Evolutionary conservation across 2,113 vertebrate genomes (phyloP).

Genomic region (Equus quagga): DNA sequence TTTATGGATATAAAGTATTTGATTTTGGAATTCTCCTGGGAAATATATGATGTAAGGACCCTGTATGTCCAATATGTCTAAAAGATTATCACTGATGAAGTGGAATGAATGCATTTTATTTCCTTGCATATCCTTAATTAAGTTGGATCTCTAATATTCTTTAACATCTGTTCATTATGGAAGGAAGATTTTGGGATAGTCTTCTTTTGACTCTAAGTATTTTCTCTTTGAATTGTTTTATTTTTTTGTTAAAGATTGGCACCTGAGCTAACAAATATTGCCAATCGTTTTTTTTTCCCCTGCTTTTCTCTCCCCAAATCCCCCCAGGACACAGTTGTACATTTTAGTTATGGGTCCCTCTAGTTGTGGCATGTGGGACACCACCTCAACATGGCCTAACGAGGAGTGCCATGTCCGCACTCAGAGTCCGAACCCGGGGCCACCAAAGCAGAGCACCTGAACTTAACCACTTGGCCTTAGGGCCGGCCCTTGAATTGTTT

Average conservation of each 20-base stretch:
- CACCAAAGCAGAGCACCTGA: too few relatives aligned
- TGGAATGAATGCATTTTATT: constrained; percentile 23
- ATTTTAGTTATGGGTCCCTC: too few relatives aligned
- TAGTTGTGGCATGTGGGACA: too few relatives aligned
- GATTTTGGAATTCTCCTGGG: constrained; percentile 48
- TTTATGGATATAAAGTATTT: constrained; percentile 32
- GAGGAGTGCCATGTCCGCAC: too few relatives aligned
- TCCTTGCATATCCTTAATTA: not conserved
- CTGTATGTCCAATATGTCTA: not conserved
- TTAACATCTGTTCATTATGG: not conserved
- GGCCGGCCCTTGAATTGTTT: not conserved
- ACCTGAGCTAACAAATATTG: too few relatives aligned
- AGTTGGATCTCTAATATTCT: not conserved
- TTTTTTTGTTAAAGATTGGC: too few relatives aligned
- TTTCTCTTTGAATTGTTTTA: constrained; percentile 29
- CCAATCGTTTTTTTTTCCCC: too few relatives aligned
- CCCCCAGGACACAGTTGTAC: too few relatives aligned
- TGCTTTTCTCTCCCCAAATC: too few relatives aligned
- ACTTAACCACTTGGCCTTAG: too few relatives aligned
- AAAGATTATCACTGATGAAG: not conserved
- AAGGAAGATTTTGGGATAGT: not conserved
- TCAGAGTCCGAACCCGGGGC: too few relatives aligned
- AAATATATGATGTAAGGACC: not conserved
- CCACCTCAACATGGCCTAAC: too few relatives aligned
- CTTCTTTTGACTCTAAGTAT: constrained; percentile 53